Evolutionary conservation across 92 coral and sea anemone species (phyloP), one percentile per base, ranked within the genome.

Genomic region (Diadumene lineata): DNA sequence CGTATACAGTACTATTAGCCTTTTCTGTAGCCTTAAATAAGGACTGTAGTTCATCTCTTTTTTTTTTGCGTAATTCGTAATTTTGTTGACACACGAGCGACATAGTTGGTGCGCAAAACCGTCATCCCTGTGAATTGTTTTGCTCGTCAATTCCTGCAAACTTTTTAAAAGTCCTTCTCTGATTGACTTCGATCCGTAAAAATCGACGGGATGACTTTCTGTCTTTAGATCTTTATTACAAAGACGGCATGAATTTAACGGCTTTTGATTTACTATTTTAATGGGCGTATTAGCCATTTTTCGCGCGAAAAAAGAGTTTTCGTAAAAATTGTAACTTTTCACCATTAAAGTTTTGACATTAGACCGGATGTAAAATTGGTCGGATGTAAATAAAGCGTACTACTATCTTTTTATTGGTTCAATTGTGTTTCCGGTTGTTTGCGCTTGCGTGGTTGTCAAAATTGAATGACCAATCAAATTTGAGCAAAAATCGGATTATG

Each of bases 161-260:
- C 72, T 50, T 55, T 72, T 53, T 19, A 55, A 34, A 26, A 72
- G 13, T 7, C 78, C 78, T 53, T 72, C 78, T 72, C 78, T 72
- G 27, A n/a, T 30, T 21, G 78, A 72, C 27, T 72, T 72, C 30
- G 8, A 26, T 19, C 78, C 78, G 17, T 17, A 72, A 22, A 72
- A 33, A 38, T 17, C 28, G 66, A 72, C 63, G 23, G 66, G 78
- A 48, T 72, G 68, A 50, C 26, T 27, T 29, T 72, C 78, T 19
- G 31, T 3, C 24, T 26, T 27, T 15, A 72, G 46, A 56, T 72
- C 43, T 1, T 48, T 53, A 31, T 72, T 72, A 16, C 78, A 72
- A 13, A 72, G 43, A 55, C 78, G 69, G 31, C 78, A 50, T 53
- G 61, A 50, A 1, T 61, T 44, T 17, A 44, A n/a, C n/a, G n/a